Percentiles rank a stretch among this genome's conserved stretches.
phyloP scores from a whole-genome alignment of 2,888 invertebrate species.

The Rhodophaea formosa region DNA sequence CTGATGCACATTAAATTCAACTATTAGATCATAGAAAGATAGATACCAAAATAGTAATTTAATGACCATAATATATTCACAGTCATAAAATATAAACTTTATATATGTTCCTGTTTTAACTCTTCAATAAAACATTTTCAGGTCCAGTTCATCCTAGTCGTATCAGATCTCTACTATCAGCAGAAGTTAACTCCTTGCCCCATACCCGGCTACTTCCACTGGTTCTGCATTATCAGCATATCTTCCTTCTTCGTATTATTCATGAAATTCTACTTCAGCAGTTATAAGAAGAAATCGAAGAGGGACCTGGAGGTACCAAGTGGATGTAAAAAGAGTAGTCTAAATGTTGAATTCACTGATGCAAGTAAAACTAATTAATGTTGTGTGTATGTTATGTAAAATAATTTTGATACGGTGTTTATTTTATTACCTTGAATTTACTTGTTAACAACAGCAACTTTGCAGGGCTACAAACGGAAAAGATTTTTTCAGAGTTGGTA shows the following conservation, averaged over 20 bases:
- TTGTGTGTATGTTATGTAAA: background rate
- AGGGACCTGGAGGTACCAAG: constrained; percentile 18
- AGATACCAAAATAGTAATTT: no score
- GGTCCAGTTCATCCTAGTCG: constrained; percentile 68
- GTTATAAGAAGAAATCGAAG: constrained; percentile 46
- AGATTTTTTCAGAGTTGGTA: no score
- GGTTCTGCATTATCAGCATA: constrained; percentile 79
- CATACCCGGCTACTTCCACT: constrained; percentile 74
- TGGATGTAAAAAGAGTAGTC: background rate
- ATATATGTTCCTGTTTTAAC: no score
- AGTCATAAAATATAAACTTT: no score
- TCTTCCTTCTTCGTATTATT: constrained; percentile 83
- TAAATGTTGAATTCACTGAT: constrained; percentile 2
- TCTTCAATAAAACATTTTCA: constrained; percentile 35
- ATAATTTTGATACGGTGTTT: background rate
- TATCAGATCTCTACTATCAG: constrained; percentile 62
- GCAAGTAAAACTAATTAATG: background rate
- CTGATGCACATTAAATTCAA: no score
- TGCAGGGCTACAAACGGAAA: no score
- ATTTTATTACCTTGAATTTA: background rate
- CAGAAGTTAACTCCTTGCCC: constrained; percentile 67
- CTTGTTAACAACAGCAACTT: no score
- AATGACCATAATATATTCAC: no score
- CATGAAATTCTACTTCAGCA: constrained; percentile 81
- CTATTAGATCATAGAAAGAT: no score